Base-by-base conservation (phyloP, 2,113 vertebrate species). In the Syngnathus scovelli region DNA sequence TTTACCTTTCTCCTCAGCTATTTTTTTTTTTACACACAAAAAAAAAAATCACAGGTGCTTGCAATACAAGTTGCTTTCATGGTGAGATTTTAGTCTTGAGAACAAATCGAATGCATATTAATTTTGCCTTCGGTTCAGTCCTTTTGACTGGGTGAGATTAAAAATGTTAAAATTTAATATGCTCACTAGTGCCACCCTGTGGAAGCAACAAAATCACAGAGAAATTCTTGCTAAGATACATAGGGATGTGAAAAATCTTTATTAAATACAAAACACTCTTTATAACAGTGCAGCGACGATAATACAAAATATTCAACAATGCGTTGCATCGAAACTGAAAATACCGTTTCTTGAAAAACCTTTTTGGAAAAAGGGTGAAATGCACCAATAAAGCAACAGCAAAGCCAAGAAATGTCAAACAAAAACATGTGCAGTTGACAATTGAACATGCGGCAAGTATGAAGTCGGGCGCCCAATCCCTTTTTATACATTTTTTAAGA, bases 231-330 rank as follows among this genome's bases (percentile, higher is more conserved):
- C n/a, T 2, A 33, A 41, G 43, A 4, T 12, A 12, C 11, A 48
- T 18, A 4, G 18, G 18, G 5, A 19, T 55, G 49, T 82, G 75
- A 66, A 85, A 83, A 76, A 78, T 13, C 65, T 89, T 86, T 89
- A 89, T 90, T 89, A 89, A 90, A 89, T 90, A 81, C 61, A 86
- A 78, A 84, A 80, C 13, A 75, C 33, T 62, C 52, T 75, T 80
- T 76, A 70, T 82, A 80, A 77, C 79, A 86, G 75, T 86, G 81
- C 86, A 78, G 66, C 72, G 75, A 80, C 52, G 6, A 78, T 64
- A 83, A 83, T 76, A 88, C 69, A 88, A 78, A 81, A 85, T 75
- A 74, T 75, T 77, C 78, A 49, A 61, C 49, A 74, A 68, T 78
- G 76, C 81, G 87, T 75, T 79, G 54, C 8, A 43, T 56, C 61